Evolutionary conservation across 2,888 invertebrate genomes (phyloP).

Genomic region (Agonopterix arenella): DNA sequence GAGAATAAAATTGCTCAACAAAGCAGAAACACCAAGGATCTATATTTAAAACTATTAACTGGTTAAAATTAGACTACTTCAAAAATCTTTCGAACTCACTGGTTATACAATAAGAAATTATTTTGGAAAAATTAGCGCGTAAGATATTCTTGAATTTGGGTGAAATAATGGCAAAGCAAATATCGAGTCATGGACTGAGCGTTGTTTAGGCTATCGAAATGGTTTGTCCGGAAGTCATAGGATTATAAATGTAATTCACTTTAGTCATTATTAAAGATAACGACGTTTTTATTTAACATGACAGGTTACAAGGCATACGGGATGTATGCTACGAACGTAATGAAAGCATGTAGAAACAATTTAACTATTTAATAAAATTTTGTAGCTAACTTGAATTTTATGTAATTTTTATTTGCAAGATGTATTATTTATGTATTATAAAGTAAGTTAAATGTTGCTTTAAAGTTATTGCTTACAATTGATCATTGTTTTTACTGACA

Average conservation of each 20-base stretch:
- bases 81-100: background rate
- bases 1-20: conserved; percentile 8
- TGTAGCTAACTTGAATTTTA: conserved; percentile 74
- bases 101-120: background rate
- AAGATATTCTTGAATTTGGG: conserved; percentile 33
- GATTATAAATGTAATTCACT: conserved; percentile 44
- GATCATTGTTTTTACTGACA: conserved; percentile 63
- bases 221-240: conserved; percentile 34
- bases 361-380: conserved; percentile 64
- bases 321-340: conserved; percentile 40
- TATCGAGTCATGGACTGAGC: conserved; percentile 57
- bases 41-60: conserved; percentile 12
- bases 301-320: conserved; percentile 33
- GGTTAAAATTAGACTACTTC: background rate
- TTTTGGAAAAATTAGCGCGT: conserved; percentile 29
- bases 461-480: conserved; percentile 68
- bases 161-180: conserved; percentile 28
- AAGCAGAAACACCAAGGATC: conserved; percentile 3
- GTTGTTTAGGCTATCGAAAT: conserved; percentile 37
- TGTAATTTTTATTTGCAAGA: conserved; percentile 72
- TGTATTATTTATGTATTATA: conserved; percentile 76
- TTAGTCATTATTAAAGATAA: conserved; percentile 16
- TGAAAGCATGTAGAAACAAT: conserved; percentile 65
- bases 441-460: conserved; percentile 74
- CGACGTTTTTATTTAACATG: conserved; percentile 29